Evolutionary conservation across 2,113 vertebrate species (phyloP), one percentile per base, ranked within the genome.

Genomic region (Gobius niger): DNA sequence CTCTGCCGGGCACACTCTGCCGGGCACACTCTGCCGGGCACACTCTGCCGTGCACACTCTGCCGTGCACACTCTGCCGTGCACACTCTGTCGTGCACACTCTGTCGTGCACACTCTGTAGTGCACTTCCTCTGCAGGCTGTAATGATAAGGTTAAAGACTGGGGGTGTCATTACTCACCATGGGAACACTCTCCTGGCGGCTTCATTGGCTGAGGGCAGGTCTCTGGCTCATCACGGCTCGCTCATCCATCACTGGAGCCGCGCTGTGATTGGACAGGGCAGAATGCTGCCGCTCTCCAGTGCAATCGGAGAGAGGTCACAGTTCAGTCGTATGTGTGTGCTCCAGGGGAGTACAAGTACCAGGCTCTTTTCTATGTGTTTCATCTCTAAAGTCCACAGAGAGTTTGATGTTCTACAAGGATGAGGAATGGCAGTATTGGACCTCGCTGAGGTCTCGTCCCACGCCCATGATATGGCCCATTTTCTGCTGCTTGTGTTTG

Each of bases 111-210:
- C 15, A 46, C 52, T 61, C 14, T 44, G 53, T 69, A 62, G 24
- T 46, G 10, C 69, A 49, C 76, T 74, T 72, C 40, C 54, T 63
- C 75, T 78, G 34, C 41, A 62, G 67, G 70, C 44, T 63, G 0
- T 78, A 68, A 83, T 70, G 67, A 83, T 77, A 73, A 70, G 1
- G 6, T 70, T 71, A 60, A 74, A 75, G 77, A 75, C 65, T 73
- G 75, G 80, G 77, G 77, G 66, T 78, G 64, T 87, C 72, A 85
- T 89, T 84, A 85, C 77, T 82, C 65, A 66, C 85, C 83, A 85
- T 85, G 56, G 83, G 62, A 89, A 85, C 83, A 77, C 68, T 63
- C 59, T 77, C 49, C 75, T 67, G 77, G 79, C 75, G 68, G 72
- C 62, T 78, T 85, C 50, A 11, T 54, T 63, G 40, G 47, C 41